phyloP scores from a whole-genome alignment of 2,797 vertebrate genomes.

The Eulemur albifrons region DNA sequence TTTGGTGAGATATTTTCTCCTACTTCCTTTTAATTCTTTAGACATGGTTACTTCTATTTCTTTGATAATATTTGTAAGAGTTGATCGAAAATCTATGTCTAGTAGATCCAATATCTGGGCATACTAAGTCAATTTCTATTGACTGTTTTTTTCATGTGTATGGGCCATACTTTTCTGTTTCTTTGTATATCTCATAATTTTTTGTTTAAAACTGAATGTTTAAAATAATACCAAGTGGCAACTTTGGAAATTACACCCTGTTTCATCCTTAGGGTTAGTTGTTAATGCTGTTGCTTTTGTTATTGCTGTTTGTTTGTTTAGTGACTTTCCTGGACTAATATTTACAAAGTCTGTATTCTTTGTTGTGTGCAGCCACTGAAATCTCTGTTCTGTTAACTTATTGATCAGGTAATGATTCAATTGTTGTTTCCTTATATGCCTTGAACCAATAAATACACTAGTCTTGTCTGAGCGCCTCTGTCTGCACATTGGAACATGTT shows the following conservation, averaged over 20 bases:
- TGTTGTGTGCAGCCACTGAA: neutral
- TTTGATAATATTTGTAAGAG: neutral
- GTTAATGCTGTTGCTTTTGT: neutral
- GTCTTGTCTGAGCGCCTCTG: neutral
- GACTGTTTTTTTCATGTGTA: neutral
- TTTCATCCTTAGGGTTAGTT: neutral
- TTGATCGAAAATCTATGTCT: neutral
- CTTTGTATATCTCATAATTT: neutral
- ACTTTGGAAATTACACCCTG: neutral
- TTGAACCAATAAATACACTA: neutral
- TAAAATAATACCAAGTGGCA: neutral
- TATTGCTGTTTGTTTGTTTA: neutral
- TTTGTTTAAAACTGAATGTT: neutral
- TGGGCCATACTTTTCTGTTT: neutral
- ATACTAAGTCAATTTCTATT: neutral
- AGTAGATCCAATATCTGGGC: neutral
- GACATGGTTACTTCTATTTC: neutral
- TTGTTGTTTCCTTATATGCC: neutral
- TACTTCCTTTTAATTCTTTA: neutral
- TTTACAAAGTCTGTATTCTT: neutral
- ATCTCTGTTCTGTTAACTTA: neutral
- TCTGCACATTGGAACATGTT: neutral
- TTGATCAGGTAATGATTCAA: neutral
- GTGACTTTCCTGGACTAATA: neutral
- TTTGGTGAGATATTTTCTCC: neutral